Conservation (phyloP, 2,888 invertebrate species). For the Lycophotia porphyrea region DNA sequence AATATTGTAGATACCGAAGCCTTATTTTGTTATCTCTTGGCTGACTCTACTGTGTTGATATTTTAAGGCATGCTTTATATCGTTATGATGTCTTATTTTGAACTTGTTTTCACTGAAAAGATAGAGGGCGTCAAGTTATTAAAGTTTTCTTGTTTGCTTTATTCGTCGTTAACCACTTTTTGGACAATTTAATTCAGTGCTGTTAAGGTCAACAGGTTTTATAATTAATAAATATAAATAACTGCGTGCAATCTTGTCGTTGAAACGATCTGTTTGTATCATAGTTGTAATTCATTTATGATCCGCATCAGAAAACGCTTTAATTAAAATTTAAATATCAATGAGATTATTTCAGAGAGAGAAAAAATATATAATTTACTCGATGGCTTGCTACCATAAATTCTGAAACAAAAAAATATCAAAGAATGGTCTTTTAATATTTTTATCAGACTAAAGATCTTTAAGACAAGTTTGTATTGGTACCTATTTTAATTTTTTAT, state of each 20-base stretch:
- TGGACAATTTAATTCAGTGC: conserved; percentile 29
- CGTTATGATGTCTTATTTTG: conserved; percentile 61
- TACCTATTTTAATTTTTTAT: conserved; percentile 58
- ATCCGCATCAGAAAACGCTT: conserved; percentile 30
- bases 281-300: conserved; percentile 35
- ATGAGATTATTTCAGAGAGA: conserved; percentile 19
- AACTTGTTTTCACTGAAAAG: conserved; percentile 35
- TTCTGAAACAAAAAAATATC: conserved; percentile 5
- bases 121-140: conserved; percentile 45
- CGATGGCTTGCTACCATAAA: conserved; percentile 5
- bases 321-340: conserved; percentile 38
- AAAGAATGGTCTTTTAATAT: conserved; percentile 19
- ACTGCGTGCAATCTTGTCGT: conserved; percentile 16
- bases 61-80: conserved; percentile 58
- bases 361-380: conserved; percentile 8
- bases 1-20: conserved; percentile 60
- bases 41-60: conserved; percentile 59
- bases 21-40: conserved; percentile 64
- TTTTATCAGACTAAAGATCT: conserved; percentile 33
- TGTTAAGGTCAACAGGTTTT: conserved; percentile 50
- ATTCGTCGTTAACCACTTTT: conserved; percentile 37
- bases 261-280: conserved; percentile 28
- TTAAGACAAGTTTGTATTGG: conserved; percentile 20
- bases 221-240: conserved; percentile 50
- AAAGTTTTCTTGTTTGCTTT: conserved; percentile 51